phyloP scores from a whole-genome alignment of 2,113 vertebrate species.

The Chunga burmeisteri region DNA sequence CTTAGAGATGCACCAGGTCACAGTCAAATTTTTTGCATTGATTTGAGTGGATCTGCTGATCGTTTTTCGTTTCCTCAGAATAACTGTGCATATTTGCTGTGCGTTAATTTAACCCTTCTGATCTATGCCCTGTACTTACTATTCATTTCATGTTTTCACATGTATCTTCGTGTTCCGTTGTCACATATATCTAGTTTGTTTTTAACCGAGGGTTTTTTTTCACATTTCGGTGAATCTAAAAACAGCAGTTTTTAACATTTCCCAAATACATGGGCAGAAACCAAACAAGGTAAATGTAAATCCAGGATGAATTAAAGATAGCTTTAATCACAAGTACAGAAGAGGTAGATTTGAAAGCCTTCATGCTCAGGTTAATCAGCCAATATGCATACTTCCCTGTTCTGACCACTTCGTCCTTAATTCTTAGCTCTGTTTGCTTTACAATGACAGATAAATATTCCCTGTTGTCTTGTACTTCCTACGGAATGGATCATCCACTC shows the following conservation, averaged over 20 bases:
- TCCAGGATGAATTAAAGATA: not conserved
- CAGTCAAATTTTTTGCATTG: not conserved
- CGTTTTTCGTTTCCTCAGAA: not conserved
- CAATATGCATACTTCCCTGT: not conserved
- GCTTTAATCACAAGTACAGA: not conserved
- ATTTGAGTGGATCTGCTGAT: not conserved
- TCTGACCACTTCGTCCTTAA: not conserved
- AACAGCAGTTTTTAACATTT: not conserved
- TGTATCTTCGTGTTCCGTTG: not conserved
- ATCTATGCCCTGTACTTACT: not conserved
- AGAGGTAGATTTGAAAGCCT: not conserved
- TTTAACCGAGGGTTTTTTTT: not conserved
- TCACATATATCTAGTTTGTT: fast-evolving
- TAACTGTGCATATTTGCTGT: not conserved
- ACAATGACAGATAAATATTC: not conserved
- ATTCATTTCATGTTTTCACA: not conserved
- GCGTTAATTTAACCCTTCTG: not conserved
- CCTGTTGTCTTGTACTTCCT: not conserved
- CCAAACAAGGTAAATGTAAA: not conserved
- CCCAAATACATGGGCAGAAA: not conserved
- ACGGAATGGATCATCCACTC: not conserved
- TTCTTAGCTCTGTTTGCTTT: not conserved
- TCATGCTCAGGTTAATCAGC: not conserved
- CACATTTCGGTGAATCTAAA: not conserved
- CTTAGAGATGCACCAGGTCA: not conserved